Evolutionary conservation across 2,113 vertebrate genomes (phyloP).

Genomic region (Anarrhichthys ocellatus): DNA sequence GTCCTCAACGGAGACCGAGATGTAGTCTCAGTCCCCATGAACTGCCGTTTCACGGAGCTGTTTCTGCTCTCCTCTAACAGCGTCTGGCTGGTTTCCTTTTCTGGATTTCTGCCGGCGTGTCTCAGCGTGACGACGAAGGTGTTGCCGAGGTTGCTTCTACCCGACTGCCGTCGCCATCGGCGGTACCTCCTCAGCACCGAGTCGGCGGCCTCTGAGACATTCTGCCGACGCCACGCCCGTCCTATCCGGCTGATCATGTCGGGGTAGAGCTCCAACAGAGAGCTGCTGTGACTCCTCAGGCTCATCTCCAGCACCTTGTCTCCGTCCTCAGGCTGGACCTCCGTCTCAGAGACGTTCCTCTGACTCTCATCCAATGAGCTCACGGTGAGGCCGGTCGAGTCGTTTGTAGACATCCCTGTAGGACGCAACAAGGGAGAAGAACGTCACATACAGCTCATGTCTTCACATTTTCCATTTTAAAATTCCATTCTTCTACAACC

Average conservation of each 20-base stretch:
- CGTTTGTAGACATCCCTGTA: conserved; percentile 42
- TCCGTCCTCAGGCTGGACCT: conserved; percentile 68
- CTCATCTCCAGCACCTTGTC: conserved; percentile 76
- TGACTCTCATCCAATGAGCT: conserved; percentile 40
- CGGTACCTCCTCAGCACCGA: conserved; percentile 76
- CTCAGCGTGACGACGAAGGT: conserved; percentile 12
- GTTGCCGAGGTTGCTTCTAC: conserved; percentile 16
- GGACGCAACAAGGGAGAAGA: background rate
- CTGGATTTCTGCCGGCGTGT: background rate
- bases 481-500: too few species aligned
- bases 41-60: background rate
- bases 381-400: conserved; percentile 15
- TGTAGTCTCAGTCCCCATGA: too few species aligned
- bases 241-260: conserved; percentile 75
- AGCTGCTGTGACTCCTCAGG: conserved; percentile 67
- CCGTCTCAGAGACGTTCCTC: background rate
- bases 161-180: conserved; percentile 59
- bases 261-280: conserved; percentile 78
- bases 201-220: conserved; percentile 51
- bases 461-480: too few species aligned
- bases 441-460: background rate
- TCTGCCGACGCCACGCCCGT: conserved; percentile 60
- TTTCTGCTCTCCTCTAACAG: background rate
- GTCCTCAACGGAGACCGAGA: background rate
- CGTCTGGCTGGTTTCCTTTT: background rate